Evolutionary conservation across 2,113 vertebrate species (phyloP).

Genomic region (Amblyornis subalaris): DNA sequence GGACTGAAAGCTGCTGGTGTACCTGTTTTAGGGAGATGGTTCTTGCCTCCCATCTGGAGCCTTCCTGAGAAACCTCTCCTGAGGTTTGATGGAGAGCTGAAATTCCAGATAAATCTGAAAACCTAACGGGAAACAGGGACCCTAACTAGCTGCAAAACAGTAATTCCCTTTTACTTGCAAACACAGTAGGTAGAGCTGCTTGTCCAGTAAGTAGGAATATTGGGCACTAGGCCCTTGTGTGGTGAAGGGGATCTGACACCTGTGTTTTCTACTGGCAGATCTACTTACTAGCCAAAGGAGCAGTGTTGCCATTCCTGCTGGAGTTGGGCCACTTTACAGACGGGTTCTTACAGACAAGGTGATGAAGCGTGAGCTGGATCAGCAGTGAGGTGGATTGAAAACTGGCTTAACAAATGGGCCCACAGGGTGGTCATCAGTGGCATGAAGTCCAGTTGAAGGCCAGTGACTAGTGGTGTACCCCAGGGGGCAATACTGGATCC

Average conservation of each 20-base stretch:
- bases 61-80: neutral
- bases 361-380: fast-evolving
- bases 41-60: neutral
- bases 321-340: neutral
- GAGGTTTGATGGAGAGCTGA: neutral
- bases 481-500: neutral
- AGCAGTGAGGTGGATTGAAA: neutral
- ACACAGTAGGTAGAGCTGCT: neutral
- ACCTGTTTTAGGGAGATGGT: neutral
- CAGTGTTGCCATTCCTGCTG: neutral
- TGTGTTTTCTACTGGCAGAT: neutral
- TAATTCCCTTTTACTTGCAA: neutral
- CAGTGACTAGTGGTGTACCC: neutral
- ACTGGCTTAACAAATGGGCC: neutral
- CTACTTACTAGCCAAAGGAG: neutral
- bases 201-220: neutral
- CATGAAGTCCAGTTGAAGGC: neutral
- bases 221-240: neutral
- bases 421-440: neutral
- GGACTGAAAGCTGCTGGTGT: neutral
- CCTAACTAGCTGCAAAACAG: neutral
- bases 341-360: neutral
- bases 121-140: neutral
- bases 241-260: neutral
- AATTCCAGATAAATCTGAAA: neutral